These are phyloP conservation scores for Drosophila nikananu DNA, from an alignment of 1,140 invertebrate species.

Conservation along the genomic window DNA sequence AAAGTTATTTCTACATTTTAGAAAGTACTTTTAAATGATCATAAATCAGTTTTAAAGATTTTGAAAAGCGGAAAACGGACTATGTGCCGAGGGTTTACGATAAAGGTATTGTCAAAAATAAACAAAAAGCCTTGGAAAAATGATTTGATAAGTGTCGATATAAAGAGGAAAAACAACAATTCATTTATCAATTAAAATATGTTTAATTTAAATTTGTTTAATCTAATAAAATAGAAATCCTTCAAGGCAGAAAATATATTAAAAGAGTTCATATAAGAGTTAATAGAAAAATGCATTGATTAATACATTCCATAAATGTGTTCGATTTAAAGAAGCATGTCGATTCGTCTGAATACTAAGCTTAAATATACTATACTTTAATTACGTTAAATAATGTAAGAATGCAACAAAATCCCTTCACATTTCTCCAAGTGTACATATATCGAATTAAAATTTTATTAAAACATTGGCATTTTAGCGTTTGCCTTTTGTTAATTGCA, in stretches of 20 bases:
- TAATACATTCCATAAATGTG: not conserved
- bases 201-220: too few relatives aligned
- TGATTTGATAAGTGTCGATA: too few relatives aligned
- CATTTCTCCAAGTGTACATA: constrained; percentile 4
- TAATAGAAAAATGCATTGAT: not conserved
- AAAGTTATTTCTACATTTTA: not conserved
- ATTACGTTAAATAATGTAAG: not conserved
- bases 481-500: constrained; percentile 70
- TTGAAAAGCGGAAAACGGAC: rapidly evolving
- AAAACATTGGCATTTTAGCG: constrained; percentile 56
- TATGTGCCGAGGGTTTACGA: too few relatives aligned
- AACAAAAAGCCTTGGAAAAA: not conserved
- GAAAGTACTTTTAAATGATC: not conserved
- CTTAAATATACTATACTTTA: not conserved
- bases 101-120: not conserved
- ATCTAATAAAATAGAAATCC: not conserved
- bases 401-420: not conserved
- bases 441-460: constrained; percentile 62
- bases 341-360: not conserved
- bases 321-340: not conserved
- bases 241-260: not conserved
- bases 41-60: too few relatives aligned
- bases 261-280: too few relatives aligned
- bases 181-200: not conserved
- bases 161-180: too few relatives aligned